phyloP scores from a whole-genome alignment of 2,797 vertebrate genomes.

The Acomys russatus region DNA sequence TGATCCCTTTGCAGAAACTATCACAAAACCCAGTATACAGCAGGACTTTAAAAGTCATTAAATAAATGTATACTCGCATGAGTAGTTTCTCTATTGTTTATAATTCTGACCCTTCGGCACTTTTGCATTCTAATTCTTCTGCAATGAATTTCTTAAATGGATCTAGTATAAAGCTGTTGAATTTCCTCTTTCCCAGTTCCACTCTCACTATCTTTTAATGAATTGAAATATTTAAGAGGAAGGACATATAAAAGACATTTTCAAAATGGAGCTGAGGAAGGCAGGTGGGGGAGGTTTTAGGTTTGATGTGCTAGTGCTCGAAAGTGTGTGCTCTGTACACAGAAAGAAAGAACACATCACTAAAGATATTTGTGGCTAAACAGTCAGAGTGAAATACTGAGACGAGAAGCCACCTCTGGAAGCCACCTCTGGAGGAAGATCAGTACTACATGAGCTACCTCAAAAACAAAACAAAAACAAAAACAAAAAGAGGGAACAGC shows the following conservation, averaged over 20 bases:
- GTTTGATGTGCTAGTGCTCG: background rate
- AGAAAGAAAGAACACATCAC: background rate
- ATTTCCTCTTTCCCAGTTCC: constrained; percentile 44
- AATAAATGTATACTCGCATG: background rate
- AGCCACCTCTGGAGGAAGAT: background rate
- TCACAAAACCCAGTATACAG: background rate
- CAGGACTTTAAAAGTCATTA: background rate
- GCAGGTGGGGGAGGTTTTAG: background rate
- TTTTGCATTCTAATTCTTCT: constrained; percentile 25
- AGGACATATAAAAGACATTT: constrained; percentile 39
- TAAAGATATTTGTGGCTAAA: background rate
- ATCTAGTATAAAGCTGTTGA: constrained; percentile 42
- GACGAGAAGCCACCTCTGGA: background rate
- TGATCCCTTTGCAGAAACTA: background rate
- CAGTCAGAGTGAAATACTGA: background rate
- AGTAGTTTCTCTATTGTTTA: constrained; percentile 38
- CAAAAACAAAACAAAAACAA: background rate
- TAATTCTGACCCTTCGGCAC: background rate
- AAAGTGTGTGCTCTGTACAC: background rate
- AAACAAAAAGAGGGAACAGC: background rate
- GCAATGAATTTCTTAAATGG: constrained; percentile 53
- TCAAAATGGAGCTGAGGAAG: constrained; percentile 1
- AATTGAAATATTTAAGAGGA: constrained; percentile 26
- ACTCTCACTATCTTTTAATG: constrained; percentile 41
- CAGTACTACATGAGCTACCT: background rate